A percentile compares a stretch with the other conserved stretches of the same genome.
Conservation (phyloP, 2,113 vertebrate species). For the Sander vitreus region DNA sequence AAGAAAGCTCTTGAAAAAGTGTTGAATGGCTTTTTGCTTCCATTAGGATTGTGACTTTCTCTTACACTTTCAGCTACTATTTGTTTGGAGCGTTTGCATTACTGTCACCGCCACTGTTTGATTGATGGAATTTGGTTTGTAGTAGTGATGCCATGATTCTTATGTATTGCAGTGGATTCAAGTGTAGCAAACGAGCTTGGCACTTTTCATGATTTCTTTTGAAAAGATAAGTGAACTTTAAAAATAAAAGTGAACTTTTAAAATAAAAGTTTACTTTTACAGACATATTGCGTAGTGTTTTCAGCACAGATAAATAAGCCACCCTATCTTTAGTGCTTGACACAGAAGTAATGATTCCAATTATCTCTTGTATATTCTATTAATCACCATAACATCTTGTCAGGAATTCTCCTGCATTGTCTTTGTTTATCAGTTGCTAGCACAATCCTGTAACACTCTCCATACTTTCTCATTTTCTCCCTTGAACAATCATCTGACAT, state of each 20-base stretch:
- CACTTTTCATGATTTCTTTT: background rate
- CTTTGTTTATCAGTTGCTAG: constrained; percentile 41
- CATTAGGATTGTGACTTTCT: constrained; percentile 6
- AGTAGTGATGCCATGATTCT: background rate
- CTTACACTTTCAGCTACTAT: constrained; percentile 16
- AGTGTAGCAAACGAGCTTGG: background rate
- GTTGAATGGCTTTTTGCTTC: background rate
- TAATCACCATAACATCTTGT: constrained; percentile 48
- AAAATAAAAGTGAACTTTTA: background rate
- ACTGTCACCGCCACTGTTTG: background rate
- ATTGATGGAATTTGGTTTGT: constrained; percentile 20
- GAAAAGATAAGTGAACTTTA: too few species aligned
- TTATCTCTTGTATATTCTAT: constrained; percentile 22
- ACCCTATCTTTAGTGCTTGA: background rate
- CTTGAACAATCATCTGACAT: constrained; percentile 70
- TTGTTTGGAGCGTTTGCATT: constrained; percentile 39
- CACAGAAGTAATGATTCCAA: constrained; percentile 6
- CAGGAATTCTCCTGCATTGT: constrained; percentile 20
- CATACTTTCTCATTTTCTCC: constrained; percentile 71
- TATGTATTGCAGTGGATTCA: background rate
- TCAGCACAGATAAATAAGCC: background rate
- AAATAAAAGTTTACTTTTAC: background rate
- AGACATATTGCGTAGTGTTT: background rate
- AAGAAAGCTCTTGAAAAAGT: constrained; percentile 5
- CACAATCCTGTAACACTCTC: constrained; percentile 39